Base-by-base conservation (phyloP, 2,113 vertebrate species). In the Macroglossus sobrinus region DNA sequence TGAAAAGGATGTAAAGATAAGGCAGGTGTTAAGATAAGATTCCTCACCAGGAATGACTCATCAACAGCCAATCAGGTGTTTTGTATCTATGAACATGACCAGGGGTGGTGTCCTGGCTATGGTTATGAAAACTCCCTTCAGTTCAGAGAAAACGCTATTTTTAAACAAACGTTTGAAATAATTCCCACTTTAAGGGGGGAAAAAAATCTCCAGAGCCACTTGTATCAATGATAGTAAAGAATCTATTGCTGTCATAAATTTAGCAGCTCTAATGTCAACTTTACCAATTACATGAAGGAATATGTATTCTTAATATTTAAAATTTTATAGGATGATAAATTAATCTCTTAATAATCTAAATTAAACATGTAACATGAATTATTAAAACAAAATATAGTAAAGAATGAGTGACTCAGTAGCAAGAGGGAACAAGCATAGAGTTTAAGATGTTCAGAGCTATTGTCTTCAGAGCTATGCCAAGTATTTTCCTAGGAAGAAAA, bases 401-500 rank as follows among this genome's bases (percentile, higher is more conserved):
- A 38, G 86, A 95, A 80, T n/a, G 61, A 68, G 45, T 66, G 30
- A 40, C 15, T 75, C 69, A 45, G 35, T 47, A 95, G 35, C 92
- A 96, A 94, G 74, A 96, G 90, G 5, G 84, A 89, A 28, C 21
- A 59, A 50, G 30, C 7, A 22, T 1, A 8, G 18, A 72, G 4
- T 96, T 97, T 87, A 97, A 55, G 18, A 19, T 45, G 4, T 40
- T 79, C 71, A 55, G 6, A 0, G 84, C 21, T 89, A 95, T 45
- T 88, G 64, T 84, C 94, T 93, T 93, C 50, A 98, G 95, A 97
- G 85, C 64, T 96, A 95, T 72, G 85, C 89, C 91, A 96, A 28
- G 63, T 92, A 74, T 95, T 96, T 97, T 98, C 96, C 95, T 87
- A 97, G 90, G 97, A 98, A 98, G 95, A 98, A 98, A 98, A 98